Conservation (phyloP, 2,888 invertebrate genomes). For the Nomada fucata region DNA sequence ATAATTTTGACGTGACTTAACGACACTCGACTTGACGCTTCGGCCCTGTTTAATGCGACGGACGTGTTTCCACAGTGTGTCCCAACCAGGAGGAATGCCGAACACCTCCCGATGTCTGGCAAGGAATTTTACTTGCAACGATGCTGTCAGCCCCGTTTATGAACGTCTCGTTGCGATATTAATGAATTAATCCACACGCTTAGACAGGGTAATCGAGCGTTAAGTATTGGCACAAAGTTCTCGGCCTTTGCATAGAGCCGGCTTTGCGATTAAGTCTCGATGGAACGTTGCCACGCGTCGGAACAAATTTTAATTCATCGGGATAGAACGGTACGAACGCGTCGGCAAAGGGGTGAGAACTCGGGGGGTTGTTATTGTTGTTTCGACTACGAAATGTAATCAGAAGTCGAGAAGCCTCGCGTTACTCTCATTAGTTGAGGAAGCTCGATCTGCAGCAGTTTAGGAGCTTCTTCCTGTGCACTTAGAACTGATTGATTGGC, state of each 20-base stretch:
- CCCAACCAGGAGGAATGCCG: constrained; percentile 1
- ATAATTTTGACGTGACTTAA: constrained; percentile 76
- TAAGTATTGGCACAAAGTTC: constrained; percentile 6
- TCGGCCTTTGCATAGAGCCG: constrained; percentile 9
- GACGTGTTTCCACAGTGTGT: constrained; percentile 42
- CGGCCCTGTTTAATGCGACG: constrained; percentile 54
- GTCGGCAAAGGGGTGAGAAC: not conserved
- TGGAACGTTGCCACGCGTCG: too few species aligned
- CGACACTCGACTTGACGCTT: constrained; percentile 65
- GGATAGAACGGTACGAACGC: too few species aligned
- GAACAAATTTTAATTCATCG: too few species aligned
- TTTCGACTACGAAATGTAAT: not conserved
- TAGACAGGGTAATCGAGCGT: constrained; percentile 32
- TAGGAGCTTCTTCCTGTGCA: constrained; percentile 31
- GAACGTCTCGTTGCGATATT: constrained; percentile 50
- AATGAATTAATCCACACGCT: constrained; percentile 46
- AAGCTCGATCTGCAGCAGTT: constrained; percentile 29
- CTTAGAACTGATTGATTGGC: not conserved
- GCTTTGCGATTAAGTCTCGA: not conserved
- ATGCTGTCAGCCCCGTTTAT: constrained; percentile 35
- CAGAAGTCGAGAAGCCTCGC: constrained; percentile 35
- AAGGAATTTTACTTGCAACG: constrained; percentile 25
- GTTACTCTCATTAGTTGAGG: constrained; percentile 34
- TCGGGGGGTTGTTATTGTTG: constrained; percentile 2
- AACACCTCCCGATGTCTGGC: not conserved